Base-by-base conservation (phyloP, 2,888 invertebrate species). In the Mythimna pallens region DNA sequence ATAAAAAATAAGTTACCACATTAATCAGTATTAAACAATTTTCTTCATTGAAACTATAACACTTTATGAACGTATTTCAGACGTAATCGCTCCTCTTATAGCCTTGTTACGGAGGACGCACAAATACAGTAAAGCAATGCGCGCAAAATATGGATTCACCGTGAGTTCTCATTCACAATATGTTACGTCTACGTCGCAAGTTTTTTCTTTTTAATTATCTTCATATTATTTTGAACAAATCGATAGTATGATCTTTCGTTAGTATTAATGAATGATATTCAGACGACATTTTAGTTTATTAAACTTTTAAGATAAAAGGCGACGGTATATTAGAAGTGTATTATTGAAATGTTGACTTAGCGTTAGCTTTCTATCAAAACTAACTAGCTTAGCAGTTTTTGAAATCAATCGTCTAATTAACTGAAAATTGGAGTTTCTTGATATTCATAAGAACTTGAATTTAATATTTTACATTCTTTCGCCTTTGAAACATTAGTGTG, bases 71-170 rank as follows among this genome's bases (percentile, higher is more conserved):
- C 10, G 25, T 20, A 17, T 57, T 57, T 57, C 3, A 8, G 17
- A 8, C 7, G 9, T 20, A 57, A 63, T 34, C 90, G 89, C 90
- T 63, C 0, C 0, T 87, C 83, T 88, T 40, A 52, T 85, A 84
- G 92, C 93, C 88, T 77, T 55, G 73, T 78, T 74, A 73, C 79
- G 73, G 86, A 87, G 89, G 87, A 89, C 87, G 89, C 89, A 89
- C 90, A 88, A 88, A 91, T 90, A 88, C 79, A 89, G 87, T 89
- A 91, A 88, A 85, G 88, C 86, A 82, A 83, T 88, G 85, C 84
- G 89, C 86, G 89, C 88, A 86, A 90, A 91, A 92, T 90, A 89
- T 90, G 89, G 86, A 90, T 87, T 87, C 86, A 84, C 84, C 84
- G 57, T 58, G 59, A 66, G 68, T 77, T 82, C 61, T n/a, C 63